phyloP scores from a whole-genome alignment of 2,113 vertebrate species.

The Melierax canorus region DNA sequence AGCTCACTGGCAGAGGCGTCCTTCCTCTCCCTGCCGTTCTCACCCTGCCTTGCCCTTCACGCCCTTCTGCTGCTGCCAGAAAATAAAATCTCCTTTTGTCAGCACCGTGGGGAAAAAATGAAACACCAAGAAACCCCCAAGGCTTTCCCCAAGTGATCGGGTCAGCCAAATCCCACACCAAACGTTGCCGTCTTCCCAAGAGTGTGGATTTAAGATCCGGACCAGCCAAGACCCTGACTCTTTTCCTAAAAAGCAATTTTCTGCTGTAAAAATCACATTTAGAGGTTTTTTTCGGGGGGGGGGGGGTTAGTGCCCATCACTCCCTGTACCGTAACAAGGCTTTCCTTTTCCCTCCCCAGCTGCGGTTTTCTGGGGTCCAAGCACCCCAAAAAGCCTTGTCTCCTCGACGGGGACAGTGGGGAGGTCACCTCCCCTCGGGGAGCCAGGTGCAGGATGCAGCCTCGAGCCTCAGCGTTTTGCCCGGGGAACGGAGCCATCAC shows the following conservation, averaged over 20 bases:
- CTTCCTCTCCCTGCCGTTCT: background rate
- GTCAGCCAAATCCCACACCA: background rate
- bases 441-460: fast-evolving
- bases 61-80: background rate
- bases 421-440: background rate
- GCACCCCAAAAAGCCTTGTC: background rate
- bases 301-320: background rate
- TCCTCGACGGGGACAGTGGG: fast-evolving
- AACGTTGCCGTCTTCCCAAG: fast-evolving
- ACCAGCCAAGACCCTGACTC: background rate
- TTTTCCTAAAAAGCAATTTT: background rate
- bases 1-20: background rate
- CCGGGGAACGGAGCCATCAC: background rate
- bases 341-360: background rate
- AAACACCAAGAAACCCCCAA: background rate
- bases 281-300: background rate
- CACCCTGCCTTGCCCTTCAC: background rate
- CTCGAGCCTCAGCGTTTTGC: fast-evolving
- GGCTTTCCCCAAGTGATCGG: background rate
- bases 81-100: background rate
- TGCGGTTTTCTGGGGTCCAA: background rate
- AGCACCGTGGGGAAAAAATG: background rate
- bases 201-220: fast-evolving
- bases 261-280: background rate
- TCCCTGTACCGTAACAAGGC: fast-evolving